Evolutionary conservation across 2,888 invertebrate genomes (phyloP), one percentile per base, ranked within the genome.

Genomic region (Hypomecis atomaria): DNA sequence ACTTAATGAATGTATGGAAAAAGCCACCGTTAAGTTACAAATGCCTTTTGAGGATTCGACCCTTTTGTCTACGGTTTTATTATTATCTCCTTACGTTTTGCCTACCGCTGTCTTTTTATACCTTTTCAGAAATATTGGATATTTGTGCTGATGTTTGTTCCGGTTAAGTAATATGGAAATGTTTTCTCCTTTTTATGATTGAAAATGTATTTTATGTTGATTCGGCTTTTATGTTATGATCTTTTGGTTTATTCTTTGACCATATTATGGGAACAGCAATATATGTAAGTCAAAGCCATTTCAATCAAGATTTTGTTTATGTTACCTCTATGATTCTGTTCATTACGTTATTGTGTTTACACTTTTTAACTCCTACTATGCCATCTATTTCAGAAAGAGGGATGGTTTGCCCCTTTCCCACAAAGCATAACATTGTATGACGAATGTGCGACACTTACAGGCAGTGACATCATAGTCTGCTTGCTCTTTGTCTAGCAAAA

Each of bases 41-140:
- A 82, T 76, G 66, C 71, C 75, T 75, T 76, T 73, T 75, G 74
- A 66, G 57, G 58, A 66, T 72, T 66, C 59, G 56, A 66, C 56
- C 66, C 70, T 65, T 69, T 61, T 67, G 61, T 66, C 73, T 73
- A 70, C 62, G 43, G 65, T 72, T 79, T 79, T 81, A 77, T 78
- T 78, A 73, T 82, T 75, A 75, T 80, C 76, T 75, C 62, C 72
- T 75, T 79, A 73, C 67, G 70, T 74, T 73, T 70, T 63, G 67
- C 69, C 61, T 64, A 63, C 65, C 38, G 48, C 45, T 50, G 52
- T 57, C 57, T 47, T 58, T 55, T 38, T 52, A 42, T 57, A 52
- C 56, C 52, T 44, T 54, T 49, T 59, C 56, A 48, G 60, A 60
- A 53, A 57, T 64, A 65, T 65, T 65, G 65, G 56, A 57, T 65